phyloP scores from a whole-genome alignment of 2,888 invertebrate species.

The Azorinus chamasolen region DNA sequence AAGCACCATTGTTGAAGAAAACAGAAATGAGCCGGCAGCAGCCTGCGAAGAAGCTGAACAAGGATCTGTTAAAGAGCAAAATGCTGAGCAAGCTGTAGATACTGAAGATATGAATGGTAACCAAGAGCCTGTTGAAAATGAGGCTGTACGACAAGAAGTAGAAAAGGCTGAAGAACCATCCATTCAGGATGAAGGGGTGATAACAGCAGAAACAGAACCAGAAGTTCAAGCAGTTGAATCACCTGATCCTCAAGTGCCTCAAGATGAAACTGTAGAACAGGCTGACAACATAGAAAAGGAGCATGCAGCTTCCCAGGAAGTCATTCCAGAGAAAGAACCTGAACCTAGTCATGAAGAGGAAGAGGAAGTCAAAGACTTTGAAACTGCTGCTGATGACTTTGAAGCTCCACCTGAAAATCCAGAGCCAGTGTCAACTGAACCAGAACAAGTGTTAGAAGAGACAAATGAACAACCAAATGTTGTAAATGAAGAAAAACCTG shows the following conservation, averaged over 20 bases:
- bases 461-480: not conserved
- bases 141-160: not conserved
- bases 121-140: not conserved
- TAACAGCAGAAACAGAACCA: not conserved
- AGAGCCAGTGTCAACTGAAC: not conserved
- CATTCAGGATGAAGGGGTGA: not conserved
- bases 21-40: not conserved
- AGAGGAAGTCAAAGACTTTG: not conserved
- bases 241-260: not conserved
- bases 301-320: not conserved
- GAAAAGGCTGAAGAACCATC: not conserved
- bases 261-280: not conserved
- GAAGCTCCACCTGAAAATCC: not conserved
- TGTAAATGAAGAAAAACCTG: not conserved
- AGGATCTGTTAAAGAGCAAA: not conserved
- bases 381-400: not conserved
- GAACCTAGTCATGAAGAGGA: not conserved
- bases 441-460: not conserved
- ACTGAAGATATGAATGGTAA: not conserved
- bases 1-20: not conserved
- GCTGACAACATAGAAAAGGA: not conserved
- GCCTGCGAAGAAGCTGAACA: not conserved
- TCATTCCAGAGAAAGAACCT: not conserved
- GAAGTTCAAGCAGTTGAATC: not conserved
- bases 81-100: not conserved